Evolutionary conservation across 2,888 invertebrate genomes (phyloP).

Genomic region (Cosmorhoe ocellata): DNA sequence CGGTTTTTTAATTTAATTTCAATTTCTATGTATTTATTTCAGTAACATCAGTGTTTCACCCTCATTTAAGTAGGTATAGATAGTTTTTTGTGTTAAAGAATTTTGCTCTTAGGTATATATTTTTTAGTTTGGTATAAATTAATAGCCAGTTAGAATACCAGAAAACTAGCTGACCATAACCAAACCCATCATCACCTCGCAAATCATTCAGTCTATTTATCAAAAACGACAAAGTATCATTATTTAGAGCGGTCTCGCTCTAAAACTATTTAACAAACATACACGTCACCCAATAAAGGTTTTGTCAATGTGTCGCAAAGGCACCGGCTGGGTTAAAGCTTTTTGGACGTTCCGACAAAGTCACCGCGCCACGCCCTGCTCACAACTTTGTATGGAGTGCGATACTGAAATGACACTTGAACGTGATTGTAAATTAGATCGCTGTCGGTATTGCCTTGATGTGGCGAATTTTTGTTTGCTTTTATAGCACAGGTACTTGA

Average conservation of each 20-base stretch:
- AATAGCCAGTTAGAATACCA: too few relatives aligned
- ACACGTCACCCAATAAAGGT: slow-evolving; percentile 44
- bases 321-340: slow-evolving; percentile 15
- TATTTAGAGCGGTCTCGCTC: slow-evolving; percentile 32
- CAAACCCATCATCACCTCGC: slow-evolving; percentile 21
- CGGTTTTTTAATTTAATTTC: too few relatives aligned
- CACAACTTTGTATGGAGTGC: slow-evolving; percentile 20
- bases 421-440: slow-evolving; percentile 56
- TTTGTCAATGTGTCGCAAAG: slow-evolving; percentile 36
- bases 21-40: too few relatives aligned
- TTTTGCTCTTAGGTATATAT: too few relatives aligned
- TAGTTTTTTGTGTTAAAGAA: too few relatives aligned
- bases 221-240: slow-evolving; percentile 16
- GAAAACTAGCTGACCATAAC: slow-evolving; percentile 3
- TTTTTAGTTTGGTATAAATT: too few relatives aligned
- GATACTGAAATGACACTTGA: slow-evolving; percentile 28
- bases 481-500: slow-evolving; percentile 30
- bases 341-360: slow-evolving; percentile 45
- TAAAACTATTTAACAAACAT: slow-evolving; percentile 45
- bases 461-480: slow-evolving; percentile 79
- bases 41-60: too few relatives aligned
- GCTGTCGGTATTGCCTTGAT: slow-evolving; percentile 58
- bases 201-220: slow-evolving; percentile 24
- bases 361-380: slow-evolving; percentile 53
- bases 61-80: too few relatives aligned